A percentile compares a stretch with the other conserved stretches of the same genome.
Conservation (phyloP, 2,888 invertebrate genomes). For the Cotesia congregata region DNA sequence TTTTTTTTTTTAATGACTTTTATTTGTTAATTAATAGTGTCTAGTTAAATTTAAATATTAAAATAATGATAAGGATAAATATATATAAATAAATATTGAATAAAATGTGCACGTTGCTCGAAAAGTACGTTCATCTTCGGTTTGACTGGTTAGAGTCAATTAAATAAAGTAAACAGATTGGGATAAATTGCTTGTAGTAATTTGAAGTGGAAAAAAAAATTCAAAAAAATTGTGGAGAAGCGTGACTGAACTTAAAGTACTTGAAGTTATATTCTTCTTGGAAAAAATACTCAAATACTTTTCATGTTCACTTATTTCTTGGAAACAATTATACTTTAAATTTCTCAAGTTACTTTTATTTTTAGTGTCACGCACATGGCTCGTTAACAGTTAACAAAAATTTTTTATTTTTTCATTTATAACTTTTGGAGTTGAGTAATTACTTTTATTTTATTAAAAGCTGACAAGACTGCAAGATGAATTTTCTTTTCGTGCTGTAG, state of each 20-base stretch:
- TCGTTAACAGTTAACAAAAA: neutral
- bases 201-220: neutral
- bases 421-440: no score
- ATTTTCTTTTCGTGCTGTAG: constrained; percentile 64
- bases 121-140: constrained; percentile 36
- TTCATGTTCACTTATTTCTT: neutral
- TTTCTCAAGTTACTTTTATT: neutral
- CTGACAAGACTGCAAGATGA: constrained; percentile 43
- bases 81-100: constrained; percentile 19
- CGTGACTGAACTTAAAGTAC: constrained; percentile 18
- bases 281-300: constrained; percentile 3
- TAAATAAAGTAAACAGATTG: constrained; percentile 11
- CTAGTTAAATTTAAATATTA: constrained; percentile 12
- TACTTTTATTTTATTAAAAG: constrained; percentile 1
- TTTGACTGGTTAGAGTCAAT: constrained; percentile 1
- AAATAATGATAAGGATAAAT: neutral
- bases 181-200: neutral
- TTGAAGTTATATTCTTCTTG: constrained; percentile 8
- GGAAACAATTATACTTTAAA: constrained; percentile 6
- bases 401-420: no score
- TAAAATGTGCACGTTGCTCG: constrained; percentile 27
- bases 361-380: constrained; percentile 1
- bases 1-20: constrained; percentile 6
- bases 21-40: constrained; percentile 12
- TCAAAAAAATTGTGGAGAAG: neutral